Percentiles rank a stretch among this genome's conserved stretches.
These are phyloP conservation scores for Chloroceryle inda DNA, from an alignment of 2,797 vertebrate species.

Conservation along the genomic window DNA sequence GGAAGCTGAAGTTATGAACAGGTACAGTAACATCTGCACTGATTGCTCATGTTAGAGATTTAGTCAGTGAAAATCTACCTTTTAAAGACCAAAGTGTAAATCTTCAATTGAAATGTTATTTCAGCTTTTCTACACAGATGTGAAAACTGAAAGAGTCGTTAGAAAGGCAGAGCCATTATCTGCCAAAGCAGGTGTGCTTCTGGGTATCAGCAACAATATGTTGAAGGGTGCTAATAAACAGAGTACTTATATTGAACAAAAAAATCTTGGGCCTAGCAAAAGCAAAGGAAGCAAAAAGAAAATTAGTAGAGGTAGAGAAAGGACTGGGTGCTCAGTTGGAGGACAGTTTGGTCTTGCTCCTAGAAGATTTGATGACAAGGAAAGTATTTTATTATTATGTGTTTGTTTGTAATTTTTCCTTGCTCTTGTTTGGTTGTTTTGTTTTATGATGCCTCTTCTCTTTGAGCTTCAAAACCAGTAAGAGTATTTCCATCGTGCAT, in stretches of 20 bases:
- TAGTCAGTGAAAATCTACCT: background rate
- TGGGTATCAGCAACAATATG: background rate
- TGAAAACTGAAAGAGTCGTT: background rate
- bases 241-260: background rate
- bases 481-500: background rate
- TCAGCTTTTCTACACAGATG: background rate
- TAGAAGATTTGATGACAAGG: background rate
- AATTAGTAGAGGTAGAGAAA: background rate
- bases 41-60: background rate
- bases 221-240: background rate
- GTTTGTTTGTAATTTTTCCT: too few relatives aligned
- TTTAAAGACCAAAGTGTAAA: background rate
- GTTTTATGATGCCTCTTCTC: background rate
- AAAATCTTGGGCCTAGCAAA: background rate
- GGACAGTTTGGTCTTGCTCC: background rate
- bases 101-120: background rate
- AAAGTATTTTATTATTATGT: background rate
- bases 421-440: too few relatives aligned
- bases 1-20: background rate
- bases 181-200: background rate
- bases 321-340: fast-evolving
- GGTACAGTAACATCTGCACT: background rate
- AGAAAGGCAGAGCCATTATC: background rate
- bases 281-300: background rate
- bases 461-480: background rate